Conservation (phyloP, 2,888 invertebrate species). For the Conomelus anceps region DNA sequence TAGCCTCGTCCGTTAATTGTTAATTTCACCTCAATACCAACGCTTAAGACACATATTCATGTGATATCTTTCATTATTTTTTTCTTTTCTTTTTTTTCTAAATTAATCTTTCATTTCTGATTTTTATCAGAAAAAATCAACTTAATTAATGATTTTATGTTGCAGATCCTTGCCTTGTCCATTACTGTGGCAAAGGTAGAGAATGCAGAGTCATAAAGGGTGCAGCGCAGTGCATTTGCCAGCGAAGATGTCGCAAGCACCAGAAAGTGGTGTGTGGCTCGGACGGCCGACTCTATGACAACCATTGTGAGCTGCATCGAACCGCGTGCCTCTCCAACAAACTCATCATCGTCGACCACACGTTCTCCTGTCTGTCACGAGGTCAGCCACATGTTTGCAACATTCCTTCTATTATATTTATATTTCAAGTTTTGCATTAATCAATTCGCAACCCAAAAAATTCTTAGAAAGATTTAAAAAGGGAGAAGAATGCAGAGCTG, state of each 20-base stretch:
- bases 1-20: no score
- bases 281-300: constrained; percentile 58
- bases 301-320: constrained; percentile 60
- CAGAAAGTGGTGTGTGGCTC: constrained; percentile 58
- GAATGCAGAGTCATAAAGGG: constrained; percentile 52
- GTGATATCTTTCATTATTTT: no score
- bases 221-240: constrained; percentile 55
- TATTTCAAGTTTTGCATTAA: no score
- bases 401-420: background rate
- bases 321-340: constrained; percentile 52
- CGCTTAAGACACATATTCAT: no score
- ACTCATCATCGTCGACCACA: constrained; percentile 50
- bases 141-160: constrained; percentile 27
- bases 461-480: no score
- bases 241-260: constrained; percentile 49
- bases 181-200: constrained; percentile 58
- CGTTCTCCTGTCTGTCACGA: constrained; percentile 46
- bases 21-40: no score
- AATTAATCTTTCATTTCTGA: no score
- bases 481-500: no score
- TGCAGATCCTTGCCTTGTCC: constrained; percentile 56
- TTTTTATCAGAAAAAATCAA: no score
- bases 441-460: no score
- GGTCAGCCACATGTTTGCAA: constrained; percentile 37
- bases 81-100: no score